Conservation (phyloP, 2,113 vertebrate species). For the Ochotona princeps region DNA sequence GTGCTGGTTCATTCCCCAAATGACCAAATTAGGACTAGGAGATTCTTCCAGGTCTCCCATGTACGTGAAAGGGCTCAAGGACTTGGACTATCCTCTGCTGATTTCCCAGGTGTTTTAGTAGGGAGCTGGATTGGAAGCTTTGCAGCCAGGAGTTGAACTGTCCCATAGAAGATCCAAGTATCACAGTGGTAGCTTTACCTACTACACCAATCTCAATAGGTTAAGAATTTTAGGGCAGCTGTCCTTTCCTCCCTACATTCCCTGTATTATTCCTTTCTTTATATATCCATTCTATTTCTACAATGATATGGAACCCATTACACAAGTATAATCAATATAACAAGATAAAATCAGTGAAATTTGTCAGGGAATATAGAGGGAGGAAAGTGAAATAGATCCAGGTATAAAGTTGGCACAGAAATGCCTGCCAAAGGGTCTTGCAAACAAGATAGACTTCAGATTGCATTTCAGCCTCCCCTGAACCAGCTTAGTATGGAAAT, state of each 20-base stretch:
- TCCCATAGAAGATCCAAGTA: no score
- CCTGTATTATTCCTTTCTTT: background rate
- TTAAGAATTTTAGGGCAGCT: background rate
- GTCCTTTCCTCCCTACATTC: background rate
- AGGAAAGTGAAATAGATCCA: background rate
- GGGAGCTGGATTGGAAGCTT: no score
- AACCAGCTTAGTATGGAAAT: background rate
- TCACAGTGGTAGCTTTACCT: no score
- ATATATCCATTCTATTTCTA: background rate
- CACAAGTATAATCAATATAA: background rate
- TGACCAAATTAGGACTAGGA: no score
- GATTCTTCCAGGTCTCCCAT: no score
- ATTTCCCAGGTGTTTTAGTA: no score
- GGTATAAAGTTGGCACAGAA: background rate
- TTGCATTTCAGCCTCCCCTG: background rate
- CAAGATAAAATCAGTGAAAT: background rate
- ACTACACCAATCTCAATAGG: no score
- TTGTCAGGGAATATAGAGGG: background rate
- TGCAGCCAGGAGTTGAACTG: no score
- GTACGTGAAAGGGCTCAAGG: no score
- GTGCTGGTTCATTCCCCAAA: no score
- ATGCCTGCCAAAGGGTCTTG: background rate
- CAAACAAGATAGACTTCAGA: background rate
- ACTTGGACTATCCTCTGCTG: no score
- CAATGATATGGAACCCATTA: background rate